Conservation (phyloP, 2,797 vertebrate species). For the Acipenser oxyrinchus region DNA sequence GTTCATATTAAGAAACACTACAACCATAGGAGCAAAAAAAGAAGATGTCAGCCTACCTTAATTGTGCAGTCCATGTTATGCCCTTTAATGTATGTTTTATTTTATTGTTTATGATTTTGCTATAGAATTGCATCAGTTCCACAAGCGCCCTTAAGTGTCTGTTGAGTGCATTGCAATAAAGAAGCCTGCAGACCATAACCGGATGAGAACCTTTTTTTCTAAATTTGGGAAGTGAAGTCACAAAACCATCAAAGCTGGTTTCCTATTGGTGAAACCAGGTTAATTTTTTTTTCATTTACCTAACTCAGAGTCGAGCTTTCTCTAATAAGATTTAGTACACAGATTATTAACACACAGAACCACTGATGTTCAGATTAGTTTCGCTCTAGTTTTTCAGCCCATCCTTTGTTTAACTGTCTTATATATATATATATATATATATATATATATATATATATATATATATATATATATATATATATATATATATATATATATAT, state of each 20-base stretch:
- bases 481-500: too few species aligned
- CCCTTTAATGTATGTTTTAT: conserved; percentile 29
- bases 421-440: too few species aligned
- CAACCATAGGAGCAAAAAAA: conserved; percentile 9
- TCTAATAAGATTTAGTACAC: too few species aligned
- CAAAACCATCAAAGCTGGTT: conserved; percentile 27
- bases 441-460: too few species aligned
- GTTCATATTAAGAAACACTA: conserved; percentile 33
- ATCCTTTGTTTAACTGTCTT: too few species aligned
- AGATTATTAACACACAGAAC: too few species aligned
- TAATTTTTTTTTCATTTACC: conserved; percentile 1
- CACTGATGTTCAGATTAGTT: too few species aligned
- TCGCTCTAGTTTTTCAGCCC: too few species aligned
- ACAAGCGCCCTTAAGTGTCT: conserved; percentile 52
- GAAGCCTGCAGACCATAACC: conserved; percentile 58
- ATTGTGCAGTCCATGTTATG: conserved; percentile 73
- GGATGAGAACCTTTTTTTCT: conserved; percentile 56
- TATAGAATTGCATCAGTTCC: conserved; percentile 42
- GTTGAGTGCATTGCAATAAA: conserved; percentile 60
- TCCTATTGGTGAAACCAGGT: conserved; percentile 53
- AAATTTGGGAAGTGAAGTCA: conserved; percentile 73
- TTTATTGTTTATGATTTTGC: conserved; percentile 32
- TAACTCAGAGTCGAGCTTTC: neutral
- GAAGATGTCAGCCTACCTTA: conserved; percentile 58
- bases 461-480: too few species aligned